Evolutionary conservation across 2,888 invertebrate genomes (phyloP), one percentile per base, ranked within the genome.

Genomic region (Bellardia pandia): DNA sequence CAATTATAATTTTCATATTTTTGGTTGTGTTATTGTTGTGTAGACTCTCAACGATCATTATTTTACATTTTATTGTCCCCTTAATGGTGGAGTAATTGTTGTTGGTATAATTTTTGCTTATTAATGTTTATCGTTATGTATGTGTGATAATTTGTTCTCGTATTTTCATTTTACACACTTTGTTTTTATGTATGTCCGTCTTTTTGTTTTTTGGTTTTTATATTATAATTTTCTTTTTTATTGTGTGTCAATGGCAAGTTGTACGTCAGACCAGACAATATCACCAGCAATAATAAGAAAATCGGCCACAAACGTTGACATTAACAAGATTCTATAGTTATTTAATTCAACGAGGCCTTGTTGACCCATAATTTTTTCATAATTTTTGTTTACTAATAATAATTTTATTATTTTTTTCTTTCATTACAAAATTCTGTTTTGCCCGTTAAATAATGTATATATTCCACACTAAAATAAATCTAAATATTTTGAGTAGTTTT

Each of bases 221-320:
- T 66, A 75, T 82, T 69, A 74, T 77, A 82, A 66, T 58, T 45
- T 72, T 72, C 56, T 89, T 89, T 92, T 90, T 91, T 89, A 91
- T 92, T 91, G 90, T 91, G 90, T 92, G 92, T 92, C 92, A 92
- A 92, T 92, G 92, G 90, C 91, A 91, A 91, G 89, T 89, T 90
- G 89, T 91, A 89, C 91, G 91, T 92, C 91, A 92, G 86, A 89
- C 30, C 68, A 74, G 68, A 53, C 69, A 83, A 56, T 82, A 75
- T 69, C 23, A 62, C 48, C 40, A 83, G 69, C 85, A 88, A 62
- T 83, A 80, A 81, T 53, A 86, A 53, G 75, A 79, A 60, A 79
- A 68, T 56, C 45, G 75, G 71, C 77, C 51, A 62, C 66, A 85
- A 75, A 45, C 79, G 79, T 85, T 89, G 72, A 81, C 84, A 85